Evolutionary conservation across 1,140 invertebrate species (phyloP), one percentile per base, ranked within the genome.

Genomic region (Drosophila tropicalis): DNA sequence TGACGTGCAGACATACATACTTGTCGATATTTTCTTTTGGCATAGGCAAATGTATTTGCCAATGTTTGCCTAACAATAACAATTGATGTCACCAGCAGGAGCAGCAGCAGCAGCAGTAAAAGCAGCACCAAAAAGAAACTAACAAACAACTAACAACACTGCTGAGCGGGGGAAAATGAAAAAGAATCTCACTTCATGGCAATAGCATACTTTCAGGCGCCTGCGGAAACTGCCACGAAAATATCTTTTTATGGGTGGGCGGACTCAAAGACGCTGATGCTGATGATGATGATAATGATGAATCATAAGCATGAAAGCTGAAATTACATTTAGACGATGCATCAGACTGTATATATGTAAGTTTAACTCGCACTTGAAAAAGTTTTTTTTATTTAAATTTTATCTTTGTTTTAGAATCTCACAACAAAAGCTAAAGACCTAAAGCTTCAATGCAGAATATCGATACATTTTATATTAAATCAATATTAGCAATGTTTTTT

Each of bases 21-120:
- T 76, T 72, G 60, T 39, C 76, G 74, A 85, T 81, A 67, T 65
- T 61, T 58, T 56, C 41, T 70, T 67, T 51, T 67, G 62, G 58
- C 67, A 57, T 77, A 80, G 83, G 84, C 83, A 86, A 86, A 86
- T 86, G 70, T 87, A 79, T 39, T 79, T 79, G 63, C 67, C 74
- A 44, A 71, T 77, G 78, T 86, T 83, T 87, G 75, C 71, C 79
- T 62, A 82, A 87, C 84, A 87, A 86, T 86, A 86, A 87, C 83
- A 86, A 86, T 86, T 67, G 83, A 86, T 86, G 83, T 86, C 83
- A 86, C 65, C 66, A 62, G 25, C 81, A 84, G 81, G n/a, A n/a
- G n/a, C 51, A 71, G 54, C 67, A 77, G 63, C 17, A 32, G 41
- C 47, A 62, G 58, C 39, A 62, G 40, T 47, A 32, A n/a, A 5